Base-by-base conservation (phyloP, 2,888 invertebrate genomes). In the Hipparchia sbordonii region DNA sequence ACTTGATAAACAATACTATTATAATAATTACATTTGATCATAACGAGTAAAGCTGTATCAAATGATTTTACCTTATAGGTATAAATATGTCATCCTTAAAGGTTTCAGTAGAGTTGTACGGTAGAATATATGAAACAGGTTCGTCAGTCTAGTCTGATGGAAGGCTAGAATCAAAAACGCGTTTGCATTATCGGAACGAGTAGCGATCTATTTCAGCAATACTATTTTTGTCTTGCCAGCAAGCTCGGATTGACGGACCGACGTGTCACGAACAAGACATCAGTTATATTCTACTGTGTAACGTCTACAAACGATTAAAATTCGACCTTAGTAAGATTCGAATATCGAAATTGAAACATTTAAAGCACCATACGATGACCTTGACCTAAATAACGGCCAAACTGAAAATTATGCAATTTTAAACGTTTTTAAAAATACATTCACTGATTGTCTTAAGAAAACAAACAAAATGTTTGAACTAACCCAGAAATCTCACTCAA, bases 211-310 rank as follows among this genome's bases (percentile, higher is more conserved):
- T 93, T 93, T 91, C 82, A 80, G 91, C 82, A 81, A 85, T 78
- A 86, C 91, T 93, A 93, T 93, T 93, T 92, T 82, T 82, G 89
- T 88, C 87, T 79, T 84, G 89, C 88, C 86, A 88, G 92, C 91
- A 89, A 89, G 92, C 93, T 90, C 88, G 88, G 92, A 93, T 93
- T 93, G 93, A 93, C 92, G 92, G 91, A 89, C 90, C 89, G 89
- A 87, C 88, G 86, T 92, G 91, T 92, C 93, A 92, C 86, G 86
- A 84, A 84, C 84, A 82, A 85, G 82, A 84, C 90, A 89, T 89
- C 89, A 78, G 75, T 77, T 82, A 83, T 83, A 84, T 85, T 85
- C 82, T 87, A 81, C 79, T 82, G 81, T 81, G 82, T 85, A 86
- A 85, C 84, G 81, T 86, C 83, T 80, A 79, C 82, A 82, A 82